Evolutionary conservation across 1,140 invertebrate genomes (phyloP).

Genomic region (Carcinoscorpius rotundicauda): DNA sequence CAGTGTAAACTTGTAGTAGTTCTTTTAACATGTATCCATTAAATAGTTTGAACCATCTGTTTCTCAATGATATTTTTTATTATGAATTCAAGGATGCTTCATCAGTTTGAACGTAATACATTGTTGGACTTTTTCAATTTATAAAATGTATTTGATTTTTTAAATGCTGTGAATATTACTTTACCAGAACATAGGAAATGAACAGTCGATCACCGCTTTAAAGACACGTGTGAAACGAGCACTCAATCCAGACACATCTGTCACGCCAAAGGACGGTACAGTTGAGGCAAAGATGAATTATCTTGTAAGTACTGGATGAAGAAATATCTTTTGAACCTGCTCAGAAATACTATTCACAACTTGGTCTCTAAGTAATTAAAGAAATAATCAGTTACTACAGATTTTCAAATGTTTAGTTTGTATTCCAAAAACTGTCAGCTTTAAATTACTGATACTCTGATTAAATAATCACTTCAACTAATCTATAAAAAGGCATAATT

Average conservation of each 20-base stretch:
- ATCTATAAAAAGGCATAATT: too few species aligned
- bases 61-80: neutral
- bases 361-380: too few species aligned
- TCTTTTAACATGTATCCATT: neutral
- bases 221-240: conserved; percentile 23
- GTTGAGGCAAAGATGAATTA: conserved; percentile 28
- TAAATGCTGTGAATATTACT: conserved; percentile 12
- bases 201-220: conserved; percentile 24
- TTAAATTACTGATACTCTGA: too few species aligned
- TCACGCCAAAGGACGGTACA: conserved; percentile 24
- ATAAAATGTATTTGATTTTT: neutral
- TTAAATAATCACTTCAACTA: too few species aligned
- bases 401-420: too few species aligned
- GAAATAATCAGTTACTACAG: too few species aligned
- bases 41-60: neutral
- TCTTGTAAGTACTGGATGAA: conserved; percentile 21
- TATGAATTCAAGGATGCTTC: neutral
- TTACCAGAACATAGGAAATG: conserved; percentile 16
- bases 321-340: too few species aligned
- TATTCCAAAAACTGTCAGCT: too few species aligned
- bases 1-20: neutral
- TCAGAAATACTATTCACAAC: too few species aligned
- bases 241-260: conserved; percentile 27
- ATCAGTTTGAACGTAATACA: neutral
- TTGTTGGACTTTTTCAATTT: neutral